phyloP scores from a whole-genome alignment of 2,888 invertebrate species.

The Chymomyza caudatula region DNA sequence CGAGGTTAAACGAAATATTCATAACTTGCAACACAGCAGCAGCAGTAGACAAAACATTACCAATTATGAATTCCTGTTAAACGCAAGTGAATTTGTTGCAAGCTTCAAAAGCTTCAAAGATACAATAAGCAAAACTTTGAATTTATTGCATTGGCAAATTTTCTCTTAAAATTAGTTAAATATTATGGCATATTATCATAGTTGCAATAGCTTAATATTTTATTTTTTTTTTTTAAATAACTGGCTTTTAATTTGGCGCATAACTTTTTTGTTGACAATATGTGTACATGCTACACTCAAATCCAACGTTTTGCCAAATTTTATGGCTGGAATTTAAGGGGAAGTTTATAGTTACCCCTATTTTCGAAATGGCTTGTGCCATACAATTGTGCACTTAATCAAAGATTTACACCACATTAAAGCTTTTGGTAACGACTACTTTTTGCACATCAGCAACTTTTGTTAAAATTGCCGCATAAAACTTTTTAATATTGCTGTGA shows the following conservation, averaged over 20 bases:
- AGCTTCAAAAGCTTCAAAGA: background rate
- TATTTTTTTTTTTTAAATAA: background rate
- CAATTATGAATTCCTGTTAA: background rate
- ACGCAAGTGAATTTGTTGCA: background rate
- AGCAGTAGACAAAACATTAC: background rate
- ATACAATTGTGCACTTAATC: background rate
- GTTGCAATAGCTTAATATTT: too few species aligned
- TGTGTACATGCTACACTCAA: too few species aligned
- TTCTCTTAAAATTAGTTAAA: background rate
- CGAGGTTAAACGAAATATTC: background rate
- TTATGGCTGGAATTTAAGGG: background rate
- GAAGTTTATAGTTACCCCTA: slow-evolving; percentile 5
- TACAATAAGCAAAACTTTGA: background rate
- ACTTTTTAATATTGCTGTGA: too few species aligned
- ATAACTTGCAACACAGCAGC: background rate
- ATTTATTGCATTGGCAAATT: background rate
- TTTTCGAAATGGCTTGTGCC: slow-evolving; percentile 4
- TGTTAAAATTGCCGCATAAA: too few species aligned
- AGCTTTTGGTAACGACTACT: background rate
- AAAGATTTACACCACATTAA: background rate
- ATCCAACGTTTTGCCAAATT: slow-evolving; percentile 8
- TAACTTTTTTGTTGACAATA: too few species aligned
- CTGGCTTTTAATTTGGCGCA: background rate
- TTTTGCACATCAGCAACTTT: background rate
- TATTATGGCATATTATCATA: background rate